These are phyloP conservation scores for Stercorarius parasiticus DNA, from an alignment of 2,113 vertebrate species.

Conservation along the genomic window DNA sequence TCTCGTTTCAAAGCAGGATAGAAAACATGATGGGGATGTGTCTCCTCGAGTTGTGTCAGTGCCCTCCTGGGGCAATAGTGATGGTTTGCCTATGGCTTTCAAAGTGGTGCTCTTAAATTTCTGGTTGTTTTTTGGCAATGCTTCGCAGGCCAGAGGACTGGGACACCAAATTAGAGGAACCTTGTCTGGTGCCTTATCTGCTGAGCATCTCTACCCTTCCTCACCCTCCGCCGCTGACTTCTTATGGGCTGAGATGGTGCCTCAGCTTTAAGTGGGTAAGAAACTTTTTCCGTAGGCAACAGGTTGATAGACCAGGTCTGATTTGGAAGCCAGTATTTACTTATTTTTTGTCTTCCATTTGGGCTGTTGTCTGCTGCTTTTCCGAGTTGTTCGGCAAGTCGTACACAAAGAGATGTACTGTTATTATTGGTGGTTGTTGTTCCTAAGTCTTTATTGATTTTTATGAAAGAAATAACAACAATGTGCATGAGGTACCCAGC, in stretches of 20 bases:
- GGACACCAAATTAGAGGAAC: not conserved
- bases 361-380: not conserved
- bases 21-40: not conserved
- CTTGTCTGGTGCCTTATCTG: not conserved
- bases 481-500: conserved; percentile 39
- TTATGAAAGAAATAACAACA: conserved; percentile 62
- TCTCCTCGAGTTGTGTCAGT: not conserved
- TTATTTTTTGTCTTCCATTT: not conserved
- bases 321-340: not conserved
- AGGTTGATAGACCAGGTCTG: not conserved
- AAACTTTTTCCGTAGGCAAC: not conserved
- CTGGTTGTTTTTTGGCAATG: rapidly evolving
- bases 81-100: not conserved
- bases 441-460: conserved; percentile 64
- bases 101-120: not conserved
- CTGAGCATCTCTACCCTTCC: not conserved
- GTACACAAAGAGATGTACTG: conserved; percentile 26
- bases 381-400: not conserved
- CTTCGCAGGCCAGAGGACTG: not conserved
- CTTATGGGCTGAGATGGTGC: not conserved
- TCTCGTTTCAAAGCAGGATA: not conserved
- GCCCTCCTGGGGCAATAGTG: not conserved
- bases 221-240: not conserved
- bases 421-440: conserved; percentile 55
- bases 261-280: not conserved